Evolutionary conservation across 2,888 invertebrate genomes (phyloP).

Genomic region (Tethea ocularis): DNA sequence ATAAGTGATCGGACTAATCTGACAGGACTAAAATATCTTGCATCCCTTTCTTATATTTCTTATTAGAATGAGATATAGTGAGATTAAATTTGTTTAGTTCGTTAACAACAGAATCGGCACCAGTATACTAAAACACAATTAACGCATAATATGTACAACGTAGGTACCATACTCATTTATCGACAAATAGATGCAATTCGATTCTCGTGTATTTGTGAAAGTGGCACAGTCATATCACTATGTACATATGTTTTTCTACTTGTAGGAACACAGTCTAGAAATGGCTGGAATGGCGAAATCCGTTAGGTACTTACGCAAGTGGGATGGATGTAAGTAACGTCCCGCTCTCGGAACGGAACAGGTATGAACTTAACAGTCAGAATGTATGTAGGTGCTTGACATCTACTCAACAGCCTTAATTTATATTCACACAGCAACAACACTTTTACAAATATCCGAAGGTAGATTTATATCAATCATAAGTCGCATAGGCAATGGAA

Average conservation of each 20-base stretch:
- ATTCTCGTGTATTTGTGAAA: background rate
- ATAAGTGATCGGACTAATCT: too few relatives aligned
- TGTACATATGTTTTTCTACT: background rate
- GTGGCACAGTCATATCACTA: background rate
- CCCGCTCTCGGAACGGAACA: slow-evolving; percentile 33
- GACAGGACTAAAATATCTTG: too few relatives aligned
- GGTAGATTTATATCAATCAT: slow-evolving; percentile 58
- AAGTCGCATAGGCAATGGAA: slow-evolving; percentile 48
- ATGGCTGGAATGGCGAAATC: slow-evolving; percentile 12
- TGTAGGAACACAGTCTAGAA: background rate
- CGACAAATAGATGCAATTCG: background rate
- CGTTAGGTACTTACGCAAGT: slow-evolving; percentile 18
- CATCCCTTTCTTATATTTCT: too few relatives aligned
- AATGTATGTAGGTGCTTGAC: slow-evolving; percentile 37
- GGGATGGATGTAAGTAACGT: slow-evolving; percentile 19
- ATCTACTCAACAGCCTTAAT: slow-evolving; percentile 53
- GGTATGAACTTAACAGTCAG: slow-evolving; percentile 33
- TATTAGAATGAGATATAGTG: too few relatives aligned
- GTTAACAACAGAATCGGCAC: too few relatives aligned
- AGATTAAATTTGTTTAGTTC: too few relatives aligned
- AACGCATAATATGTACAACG: too few relatives aligned
- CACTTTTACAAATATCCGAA: slow-evolving; percentile 52
- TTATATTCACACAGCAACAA: slow-evolving; percentile 61
- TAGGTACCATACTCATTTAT: too few relatives aligned
- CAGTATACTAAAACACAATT: too few relatives aligned